Base-by-base conservation (phyloP, 2,113 vertebrate genomes). In the Macrotus californicus region DNA sequence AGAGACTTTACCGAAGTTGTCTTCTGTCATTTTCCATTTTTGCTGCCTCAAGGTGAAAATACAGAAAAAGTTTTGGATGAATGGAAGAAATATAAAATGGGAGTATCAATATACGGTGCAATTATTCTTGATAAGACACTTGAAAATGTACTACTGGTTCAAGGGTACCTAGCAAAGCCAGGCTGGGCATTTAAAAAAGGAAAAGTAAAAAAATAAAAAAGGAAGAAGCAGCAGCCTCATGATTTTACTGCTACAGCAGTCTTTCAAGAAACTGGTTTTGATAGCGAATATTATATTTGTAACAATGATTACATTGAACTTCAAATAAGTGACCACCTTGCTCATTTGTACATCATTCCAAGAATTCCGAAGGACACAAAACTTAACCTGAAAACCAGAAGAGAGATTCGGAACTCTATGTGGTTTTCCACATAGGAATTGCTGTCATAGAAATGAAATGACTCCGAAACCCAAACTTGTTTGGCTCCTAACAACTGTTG, bases 51-150 rank as follows among this genome's bases (percentile, higher is more conserved):
- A 96, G 99, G 99, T 96, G 99, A 99, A 98, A 99, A 99, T 96
- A 99, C 99, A 87, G 99, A 99, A 96, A 99, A 99, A 79, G 98
- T 99, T 98, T 98, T 99, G 80, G 99, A 99, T 36, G 99, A 99
- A 88, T 99, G 99, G 99, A 99, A 99, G 98, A 99, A 99, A 97
- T 99, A 99, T 95, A 99, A 99, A 98, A 99, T 99, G 99, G 99
- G 99, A 91, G 99, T 99, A 34, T 99, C 99, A n/a, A 99, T 99
- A 3, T 99, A 99, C 92, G 99, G 99, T 97, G 99, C 99, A 64
- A 99, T 99, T 98, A 99, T 99, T 98, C 98, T 99, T 0, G 99
- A 99, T 98, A 99, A 99, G 97, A 98, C 99, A 18, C 98, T 99
- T 96, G 99, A 99, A 98, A 99, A 99, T 97, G 99, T 98, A 24